phyloP scores from a whole-genome alignment of 2,797 vertebrate species.

The Danionella dracula region DNA sequence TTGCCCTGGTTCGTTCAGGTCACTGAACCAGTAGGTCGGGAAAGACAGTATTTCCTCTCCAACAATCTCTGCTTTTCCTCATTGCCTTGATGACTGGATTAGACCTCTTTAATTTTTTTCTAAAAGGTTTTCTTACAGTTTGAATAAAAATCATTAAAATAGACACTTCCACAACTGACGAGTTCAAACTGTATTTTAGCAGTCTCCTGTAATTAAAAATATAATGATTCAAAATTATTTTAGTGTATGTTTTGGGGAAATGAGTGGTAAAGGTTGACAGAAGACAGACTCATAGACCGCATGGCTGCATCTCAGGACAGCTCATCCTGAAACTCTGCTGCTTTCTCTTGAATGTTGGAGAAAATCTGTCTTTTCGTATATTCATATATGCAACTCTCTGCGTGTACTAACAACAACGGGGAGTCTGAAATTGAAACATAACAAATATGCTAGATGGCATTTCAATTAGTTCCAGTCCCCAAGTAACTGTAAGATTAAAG shows the following conservation, averaged over 20 bases:
- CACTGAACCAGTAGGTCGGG: slow-evolving; percentile 41
- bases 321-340: neutral
- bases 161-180: too few species aligned
- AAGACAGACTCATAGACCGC: neutral
- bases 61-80: slow-evolving; percentile 44
- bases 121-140: too few species aligned
- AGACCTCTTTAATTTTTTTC: too few species aligned
- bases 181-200: too few species aligned
- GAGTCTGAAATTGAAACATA: too few species aligned
- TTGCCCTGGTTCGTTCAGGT: slow-evolving; percentile 45
- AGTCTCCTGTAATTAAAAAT: too few species aligned
- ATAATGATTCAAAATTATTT: too few species aligned
- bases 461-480: neutral
- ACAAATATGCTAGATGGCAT: too few species aligned
- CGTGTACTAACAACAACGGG: slow-evolving; percentile 25
- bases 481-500: neutral
- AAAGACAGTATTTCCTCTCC: slow-evolving; percentile 32
- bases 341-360: slow-evolving; percentile 41
- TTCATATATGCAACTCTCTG: neutral
- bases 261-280: neutral
- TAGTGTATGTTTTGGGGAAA: neutral
- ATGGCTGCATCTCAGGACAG: neutral
- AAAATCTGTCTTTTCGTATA: slow-evolving; percentile 52
- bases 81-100: neutral
- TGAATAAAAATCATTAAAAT: neutral